Evolutionary conservation across 2,113 vertebrate species (phyloP).

Genomic region (Psilopsiagon aurifrons): DNA sequence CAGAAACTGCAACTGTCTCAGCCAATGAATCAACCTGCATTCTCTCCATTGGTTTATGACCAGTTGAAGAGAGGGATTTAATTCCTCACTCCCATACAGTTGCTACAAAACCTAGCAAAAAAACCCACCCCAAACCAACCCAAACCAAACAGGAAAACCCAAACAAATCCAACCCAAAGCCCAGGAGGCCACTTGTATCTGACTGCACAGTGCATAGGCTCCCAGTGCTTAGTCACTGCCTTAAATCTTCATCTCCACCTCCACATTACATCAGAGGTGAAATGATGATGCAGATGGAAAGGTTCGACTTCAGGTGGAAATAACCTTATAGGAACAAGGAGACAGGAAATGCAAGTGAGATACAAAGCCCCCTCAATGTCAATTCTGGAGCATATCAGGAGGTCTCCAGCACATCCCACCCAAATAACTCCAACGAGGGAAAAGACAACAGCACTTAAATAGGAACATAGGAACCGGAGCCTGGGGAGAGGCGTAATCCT

Average conservation of each 20-base stretch:
- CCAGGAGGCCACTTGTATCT: neutral
- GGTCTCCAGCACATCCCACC: neutral
- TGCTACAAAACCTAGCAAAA: neutral
- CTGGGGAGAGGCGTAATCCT: neutral
- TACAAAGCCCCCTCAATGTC: neutral
- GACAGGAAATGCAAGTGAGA: neutral
- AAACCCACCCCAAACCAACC: neutral
- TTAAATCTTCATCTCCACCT: constrained; percentile 22
- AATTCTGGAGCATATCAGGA: neutral
- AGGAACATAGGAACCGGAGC: neutral
- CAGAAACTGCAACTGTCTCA: neutral
- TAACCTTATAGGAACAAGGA: neutral
- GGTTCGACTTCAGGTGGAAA: neutral
- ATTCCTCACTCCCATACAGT: neutral
- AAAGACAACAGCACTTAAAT: neutral
- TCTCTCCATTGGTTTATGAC: neutral
- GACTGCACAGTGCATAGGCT: neutral
- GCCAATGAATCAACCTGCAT: neutral
- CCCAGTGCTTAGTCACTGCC: constrained; percentile 31
- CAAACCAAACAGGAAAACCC: neutral
- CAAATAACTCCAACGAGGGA: neutral
- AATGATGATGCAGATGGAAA: constrained; percentile 18
- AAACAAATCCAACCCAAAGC: neutral
- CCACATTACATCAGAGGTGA: constrained; percentile 7
- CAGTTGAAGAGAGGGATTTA: neutral